These are phyloP conservation scores for Hippocampus mohnikei DNA, from an alignment of 2,113 vertebrate genomes.

Conservation along the genomic window DNA sequence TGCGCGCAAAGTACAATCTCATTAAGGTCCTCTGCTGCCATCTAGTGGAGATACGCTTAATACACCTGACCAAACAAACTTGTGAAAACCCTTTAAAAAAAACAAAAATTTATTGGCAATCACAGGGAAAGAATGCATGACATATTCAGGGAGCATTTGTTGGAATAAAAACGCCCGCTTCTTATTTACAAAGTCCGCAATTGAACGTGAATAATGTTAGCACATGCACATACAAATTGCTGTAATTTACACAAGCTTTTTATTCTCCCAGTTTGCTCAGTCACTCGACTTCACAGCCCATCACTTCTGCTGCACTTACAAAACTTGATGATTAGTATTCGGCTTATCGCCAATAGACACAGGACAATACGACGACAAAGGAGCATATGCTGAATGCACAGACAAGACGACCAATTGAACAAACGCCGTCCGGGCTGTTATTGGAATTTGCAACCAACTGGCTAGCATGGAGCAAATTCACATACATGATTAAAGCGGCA, in stretches of 20 bases:
- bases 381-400: conserved; percentile 8
- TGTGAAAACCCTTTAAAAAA: conserved; percentile 47
- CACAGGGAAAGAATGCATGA: conserved; percentile 59
- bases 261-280: conserved; percentile 23
- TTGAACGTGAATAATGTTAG: conserved; percentile 52
- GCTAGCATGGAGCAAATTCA: conserved; percentile 18
- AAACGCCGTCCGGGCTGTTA: neutral
- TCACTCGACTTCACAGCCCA: conserved; percentile 40
- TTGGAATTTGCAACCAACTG: neutral
- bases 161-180: conserved; percentile 63
- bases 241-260: conserved; percentile 54
- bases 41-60: conserved; percentile 45
- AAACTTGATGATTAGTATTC: conserved; percentile 36
- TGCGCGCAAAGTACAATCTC: no score
- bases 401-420: neutral
- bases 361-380: conserved; percentile 9
- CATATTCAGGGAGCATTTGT: conserved; percentile 53
- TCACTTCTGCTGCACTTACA: conserved; percentile 53
- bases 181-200: conserved; percentile 72
- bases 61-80: neutral
- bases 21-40: conserved; percentile 48
- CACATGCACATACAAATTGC: conserved; percentile 69
- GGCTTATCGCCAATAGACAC: conserved; percentile 28
- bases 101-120: conserved; percentile 71
- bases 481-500: neutral